Conservation (phyloP, 2,888 invertebrate genomes). For the Eubasilissa splendida region DNA sequence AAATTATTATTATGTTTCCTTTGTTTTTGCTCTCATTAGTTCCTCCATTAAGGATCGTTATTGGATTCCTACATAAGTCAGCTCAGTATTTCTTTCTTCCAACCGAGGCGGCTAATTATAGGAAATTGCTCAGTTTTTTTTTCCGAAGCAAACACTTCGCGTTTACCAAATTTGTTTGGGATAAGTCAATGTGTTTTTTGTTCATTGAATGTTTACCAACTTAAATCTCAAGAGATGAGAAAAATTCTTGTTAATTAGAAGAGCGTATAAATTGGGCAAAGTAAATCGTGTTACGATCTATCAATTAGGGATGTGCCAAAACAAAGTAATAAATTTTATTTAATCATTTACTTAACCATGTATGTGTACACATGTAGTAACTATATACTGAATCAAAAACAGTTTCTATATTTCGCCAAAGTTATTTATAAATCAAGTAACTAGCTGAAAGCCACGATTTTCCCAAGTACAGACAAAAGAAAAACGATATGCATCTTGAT, state of each 20-base stretch:
- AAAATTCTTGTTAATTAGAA: constrained; percentile 1
- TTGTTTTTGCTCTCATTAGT: constrained; percentile 25
- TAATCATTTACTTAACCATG: too few species aligned
- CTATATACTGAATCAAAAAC: too few species aligned
- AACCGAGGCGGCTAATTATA: constrained; percentile 9
- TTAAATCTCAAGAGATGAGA: neutral
- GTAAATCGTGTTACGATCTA: too few species aligned
- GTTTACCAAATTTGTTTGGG: constrained; percentile 23
- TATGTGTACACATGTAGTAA: too few species aligned
- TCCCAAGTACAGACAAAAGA: too few species aligned
- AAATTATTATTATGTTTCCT: neutral
- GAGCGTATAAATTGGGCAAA: neutral
- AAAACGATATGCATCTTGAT: too few species aligned
- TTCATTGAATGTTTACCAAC: neutral
- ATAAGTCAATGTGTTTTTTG: neutral
- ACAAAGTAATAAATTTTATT: too few species aligned
- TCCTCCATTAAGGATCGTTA: constrained; percentile 27
- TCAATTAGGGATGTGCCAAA: too few species aligned
- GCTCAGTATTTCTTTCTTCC: constrained; percentile 17
- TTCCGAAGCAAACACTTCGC: neutral
- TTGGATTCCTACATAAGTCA: constrained; percentile 9
- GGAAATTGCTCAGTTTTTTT: constrained; percentile 20
- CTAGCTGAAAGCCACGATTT: too few species aligned
- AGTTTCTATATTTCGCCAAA: too few species aligned
- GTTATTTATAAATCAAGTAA: too few species aligned